Conservation (phyloP, 2,797 vertebrate species). For the Oreortyx pictus region DNA sequence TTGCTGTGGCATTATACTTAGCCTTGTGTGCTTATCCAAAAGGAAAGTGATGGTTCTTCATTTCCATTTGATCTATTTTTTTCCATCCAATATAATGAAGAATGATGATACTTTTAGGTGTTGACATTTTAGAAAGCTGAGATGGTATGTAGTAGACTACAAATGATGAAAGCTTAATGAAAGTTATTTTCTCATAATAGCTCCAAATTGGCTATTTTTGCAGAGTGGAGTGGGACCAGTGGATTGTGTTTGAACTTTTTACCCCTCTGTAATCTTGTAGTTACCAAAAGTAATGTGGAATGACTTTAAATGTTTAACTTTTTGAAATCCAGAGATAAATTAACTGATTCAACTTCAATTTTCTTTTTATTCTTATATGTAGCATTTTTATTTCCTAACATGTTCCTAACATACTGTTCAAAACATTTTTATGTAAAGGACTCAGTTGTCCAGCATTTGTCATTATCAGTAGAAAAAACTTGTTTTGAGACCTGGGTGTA, state of each 20-base stretch:
- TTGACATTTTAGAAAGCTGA: conserved; percentile 72
- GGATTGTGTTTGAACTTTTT: conserved; percentile 70
- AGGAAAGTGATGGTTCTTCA: conserved; percentile 45
- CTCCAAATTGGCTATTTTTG: conserved; percentile 64
- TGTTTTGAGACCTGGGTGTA: neutral
- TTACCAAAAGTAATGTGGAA: conserved; percentile 41
- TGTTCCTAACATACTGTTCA: neutral
- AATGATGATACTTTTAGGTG: conserved; percentile 73
- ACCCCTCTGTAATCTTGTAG: conserved; percentile 53
- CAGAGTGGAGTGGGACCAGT: conserved; percentile 46
- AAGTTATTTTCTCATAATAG: conserved; percentile 76
- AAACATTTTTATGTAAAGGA: neutral
- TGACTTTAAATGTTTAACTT: conserved; percentile 24
- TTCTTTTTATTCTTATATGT: neutral
- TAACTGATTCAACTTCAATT: conserved; percentile 11
- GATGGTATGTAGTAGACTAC: conserved; percentile 58
- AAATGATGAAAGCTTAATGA: conserved; percentile 80
- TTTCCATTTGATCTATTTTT: conserved; percentile 69
- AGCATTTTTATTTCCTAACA: neutral
- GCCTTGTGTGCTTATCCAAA: neutral
- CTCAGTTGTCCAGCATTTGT: neutral
- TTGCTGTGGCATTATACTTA: neutral
- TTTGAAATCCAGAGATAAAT: conserved; percentile 30
- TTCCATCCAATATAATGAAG: conserved; percentile 60
- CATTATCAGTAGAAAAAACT: neutral